phyloP scores from a whole-genome alignment of 2,797 vertebrate genomes.

The Glossophaga mutica region DNA sequence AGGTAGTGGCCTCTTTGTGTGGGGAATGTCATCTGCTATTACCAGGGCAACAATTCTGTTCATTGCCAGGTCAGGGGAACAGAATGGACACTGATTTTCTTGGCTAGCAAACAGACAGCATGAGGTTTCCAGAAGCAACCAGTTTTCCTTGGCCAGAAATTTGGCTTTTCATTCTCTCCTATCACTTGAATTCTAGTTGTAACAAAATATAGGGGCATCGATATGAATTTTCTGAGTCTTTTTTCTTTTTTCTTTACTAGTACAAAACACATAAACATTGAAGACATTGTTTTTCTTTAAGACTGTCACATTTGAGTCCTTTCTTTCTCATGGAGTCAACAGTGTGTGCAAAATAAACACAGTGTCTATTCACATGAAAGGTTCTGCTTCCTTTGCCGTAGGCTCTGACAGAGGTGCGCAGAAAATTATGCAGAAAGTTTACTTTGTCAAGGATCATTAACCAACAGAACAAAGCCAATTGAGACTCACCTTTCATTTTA shows the following conservation, averaged over 20 bases:
- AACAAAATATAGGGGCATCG: not conserved
- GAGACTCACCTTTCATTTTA: not conserved
- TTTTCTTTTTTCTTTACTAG: not conserved
- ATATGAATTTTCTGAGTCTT: not conserved
- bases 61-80: not conserved
- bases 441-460: not conserved
- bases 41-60: not conserved
- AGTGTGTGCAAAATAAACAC: slow-evolving; percentile 20
- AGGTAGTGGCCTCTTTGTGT: not conserved
- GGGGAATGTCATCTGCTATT: not conserved
- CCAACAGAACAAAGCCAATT: not conserved
- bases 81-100: slow-evolving; percentile 27
- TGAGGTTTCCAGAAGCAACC: slow-evolving; percentile 36
- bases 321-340: not conserved
- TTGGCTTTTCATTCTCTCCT: not conserved
- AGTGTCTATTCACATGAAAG: not conserved
- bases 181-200: slow-evolving; percentile 23
- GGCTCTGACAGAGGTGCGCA: not conserved
- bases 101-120: slow-evolving; percentile 22
- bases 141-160: slow-evolving; percentile 26
- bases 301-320: not conserved
- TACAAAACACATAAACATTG: not conserved
- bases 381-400: not conserved
- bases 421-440: not conserved
- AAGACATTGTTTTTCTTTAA: not conserved